A percentile compares a stretch with the other conserved stretches of the same genome.
These are phyloP conservation scores for Atrina japonica DNA, from an alignment of 2,888 invertebrate species.

Conservation along the genomic window DNA sequence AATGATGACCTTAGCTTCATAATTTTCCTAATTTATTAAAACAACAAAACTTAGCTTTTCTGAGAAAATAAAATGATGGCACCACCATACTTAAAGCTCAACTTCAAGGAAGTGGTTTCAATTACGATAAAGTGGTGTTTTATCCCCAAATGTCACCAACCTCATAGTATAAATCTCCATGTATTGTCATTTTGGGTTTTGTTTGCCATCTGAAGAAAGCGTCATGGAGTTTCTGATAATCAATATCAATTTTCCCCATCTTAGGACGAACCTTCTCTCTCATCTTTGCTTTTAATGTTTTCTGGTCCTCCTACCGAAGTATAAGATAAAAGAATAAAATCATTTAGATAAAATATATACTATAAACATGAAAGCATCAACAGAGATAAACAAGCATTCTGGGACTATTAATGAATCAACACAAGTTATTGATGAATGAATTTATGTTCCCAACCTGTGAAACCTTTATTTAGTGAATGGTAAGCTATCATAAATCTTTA, in stretches of 20 bases:
- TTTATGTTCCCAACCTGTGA: too few relatives aligned
- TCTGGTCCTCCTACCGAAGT: slow-evolving; percentile 79
- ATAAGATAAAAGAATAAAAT: too few relatives aligned
- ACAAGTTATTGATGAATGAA: too few relatives aligned
- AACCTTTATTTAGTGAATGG: too few relatives aligned
- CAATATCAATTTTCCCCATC: slow-evolving; percentile 99
- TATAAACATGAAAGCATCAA: too few relatives aligned
- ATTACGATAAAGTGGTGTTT: not conserved
- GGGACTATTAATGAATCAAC: too few relatives aligned
- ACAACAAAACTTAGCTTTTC: not conserved
- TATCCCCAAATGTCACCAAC: slow-evolving; percentile 60
- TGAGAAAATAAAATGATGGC: not conserved
- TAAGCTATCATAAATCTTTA: too few relatives aligned
- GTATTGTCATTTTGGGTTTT: slow-evolving; percentile 99
- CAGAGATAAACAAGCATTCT: too few relatives aligned
- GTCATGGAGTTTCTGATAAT: slow-evolving; percentile 99
- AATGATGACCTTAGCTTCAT: too few relatives aligned
- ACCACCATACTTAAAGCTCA: not conserved
- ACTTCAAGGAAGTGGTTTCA: not conserved
- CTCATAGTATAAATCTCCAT: slow-evolving; percentile 99
- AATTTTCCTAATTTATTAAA: too few relatives aligned
- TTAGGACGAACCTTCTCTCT: slow-evolving; percentile 97
- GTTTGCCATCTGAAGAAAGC: slow-evolving; percentile 99
- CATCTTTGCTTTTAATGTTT: slow-evolving; percentile 93
- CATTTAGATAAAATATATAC: too few relatives aligned